phyloP scores from a whole-genome alignment of 2,888 invertebrate genomes.

The Ophioninae sp. region DNA sequence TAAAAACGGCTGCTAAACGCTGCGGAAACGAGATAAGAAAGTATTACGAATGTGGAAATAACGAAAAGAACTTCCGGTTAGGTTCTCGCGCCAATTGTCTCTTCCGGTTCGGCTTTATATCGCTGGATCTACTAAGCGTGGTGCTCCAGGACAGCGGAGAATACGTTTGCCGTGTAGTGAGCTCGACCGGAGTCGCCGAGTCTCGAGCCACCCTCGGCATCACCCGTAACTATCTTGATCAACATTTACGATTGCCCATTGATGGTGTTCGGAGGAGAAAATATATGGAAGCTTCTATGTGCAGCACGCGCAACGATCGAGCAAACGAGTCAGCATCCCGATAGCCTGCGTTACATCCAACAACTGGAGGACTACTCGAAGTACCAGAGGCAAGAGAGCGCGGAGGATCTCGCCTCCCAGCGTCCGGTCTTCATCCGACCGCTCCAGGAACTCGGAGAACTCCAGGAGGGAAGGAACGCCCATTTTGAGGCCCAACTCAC shows the following conservation, averaged over 20 bases:
- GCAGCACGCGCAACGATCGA: slow-evolving; percentile 91
- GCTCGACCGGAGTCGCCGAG: slow-evolving; percentile 93
- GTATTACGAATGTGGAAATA: neutral
- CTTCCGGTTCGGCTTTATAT: slow-evolving; percentile 98
- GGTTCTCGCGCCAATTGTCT: slow-evolving; percentile 97
- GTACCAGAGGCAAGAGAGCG: slow-evolving; percentile 92
- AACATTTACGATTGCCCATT: neutral
- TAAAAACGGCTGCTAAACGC: neutral
- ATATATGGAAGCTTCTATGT: neutral
- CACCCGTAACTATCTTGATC: slow-evolving; percentile 81
- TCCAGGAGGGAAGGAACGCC: slow-evolving; percentile 94
- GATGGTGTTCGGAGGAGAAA: neutral
- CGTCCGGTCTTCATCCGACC: slow-evolving; percentile 94
- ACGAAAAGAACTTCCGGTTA: slow-evolving; percentile 75
- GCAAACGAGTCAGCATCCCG: slow-evolving; percentile 94
- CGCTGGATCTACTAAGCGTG: slow-evolving; percentile 94
- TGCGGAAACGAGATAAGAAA: neutral
- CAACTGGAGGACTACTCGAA: slow-evolving; percentile 95
- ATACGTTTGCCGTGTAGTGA: slow-evolving; percentile 93
- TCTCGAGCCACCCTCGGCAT: slow-evolving; percentile 92
- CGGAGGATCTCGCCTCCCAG: slow-evolving; percentile 91
- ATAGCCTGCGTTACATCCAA: slow-evolving; percentile 94
- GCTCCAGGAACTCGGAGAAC: slow-evolving; percentile 91
- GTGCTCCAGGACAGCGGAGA: slow-evolving; percentile 94
- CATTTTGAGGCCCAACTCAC: slow-evolving; percentile 96